Evolutionary conservation across 2,888 invertebrate species (phyloP).

Genomic region (Drosophila pseudotalamancana): DNA sequence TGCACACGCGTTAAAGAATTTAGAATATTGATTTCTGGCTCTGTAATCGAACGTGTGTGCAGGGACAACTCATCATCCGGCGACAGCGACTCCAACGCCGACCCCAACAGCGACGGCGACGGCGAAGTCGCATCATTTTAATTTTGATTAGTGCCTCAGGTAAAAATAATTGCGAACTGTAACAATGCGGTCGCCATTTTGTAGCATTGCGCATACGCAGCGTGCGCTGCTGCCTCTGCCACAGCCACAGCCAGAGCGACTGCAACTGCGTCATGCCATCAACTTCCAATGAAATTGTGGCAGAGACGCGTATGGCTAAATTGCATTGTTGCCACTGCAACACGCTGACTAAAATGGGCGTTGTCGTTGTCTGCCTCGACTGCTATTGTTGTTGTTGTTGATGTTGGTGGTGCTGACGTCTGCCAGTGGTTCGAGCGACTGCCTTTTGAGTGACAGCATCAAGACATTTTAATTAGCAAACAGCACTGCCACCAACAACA

Average conservation of each 20-base stretch:
- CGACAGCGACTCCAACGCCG: constrained; percentile 17
- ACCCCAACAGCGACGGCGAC: too few species aligned
- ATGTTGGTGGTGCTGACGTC: constrained; percentile 20
- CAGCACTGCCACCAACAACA: constrained; percentile 18
- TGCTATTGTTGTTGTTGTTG: constrained; percentile 15
- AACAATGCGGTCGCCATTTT: constrained; percentile 76
- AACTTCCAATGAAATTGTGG: constrained; percentile 76
- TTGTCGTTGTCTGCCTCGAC: constrained; percentile 25
- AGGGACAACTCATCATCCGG: constrained; percentile 36
- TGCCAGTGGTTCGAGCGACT: constrained; percentile 43
- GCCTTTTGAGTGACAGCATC: constrained; percentile 75
- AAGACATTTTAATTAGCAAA: constrained; percentile 76
- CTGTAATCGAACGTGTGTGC: constrained; percentile 44
- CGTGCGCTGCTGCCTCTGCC: constrained; percentile 27
- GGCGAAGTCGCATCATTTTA: constrained; percentile 60
- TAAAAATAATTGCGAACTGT: constrained; percentile 72
- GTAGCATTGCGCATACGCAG: constrained; percentile 68
- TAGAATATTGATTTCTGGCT: constrained; percentile 76
- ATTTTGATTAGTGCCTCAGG: constrained; percentile 71
- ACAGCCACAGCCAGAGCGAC: constrained; percentile 12
- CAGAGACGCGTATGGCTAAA: constrained; percentile 63
- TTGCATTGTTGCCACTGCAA: constrained; percentile 65
- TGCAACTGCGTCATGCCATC: constrained; percentile 21
- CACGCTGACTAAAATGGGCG: constrained; percentile 68
- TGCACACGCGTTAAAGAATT: constrained; percentile 79